Percentiles rank a stretch among this genome's conserved stretches.
phyloP scores from a whole-genome alignment of 2,797 vertebrate species.

The Etheostoma perlongum region DNA sequence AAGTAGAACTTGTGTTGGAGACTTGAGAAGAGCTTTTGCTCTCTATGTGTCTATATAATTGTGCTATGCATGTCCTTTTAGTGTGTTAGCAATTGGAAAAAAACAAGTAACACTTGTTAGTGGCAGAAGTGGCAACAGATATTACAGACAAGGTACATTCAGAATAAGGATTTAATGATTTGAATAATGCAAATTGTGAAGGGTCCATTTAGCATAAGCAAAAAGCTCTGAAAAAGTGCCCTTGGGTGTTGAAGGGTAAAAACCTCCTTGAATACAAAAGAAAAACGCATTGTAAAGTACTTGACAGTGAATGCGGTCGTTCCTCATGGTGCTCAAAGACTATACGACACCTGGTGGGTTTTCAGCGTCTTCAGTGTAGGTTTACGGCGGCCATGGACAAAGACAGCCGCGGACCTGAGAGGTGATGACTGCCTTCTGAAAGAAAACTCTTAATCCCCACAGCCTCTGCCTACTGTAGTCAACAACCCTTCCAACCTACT shows the following conservation, averaged over 20 bases:
- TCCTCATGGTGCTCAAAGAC: slow-evolving; percentile 57
- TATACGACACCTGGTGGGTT: slow-evolving; percentile 77
- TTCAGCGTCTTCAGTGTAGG: slow-evolving; percentile 61
- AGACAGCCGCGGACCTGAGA: slow-evolving; percentile 46
- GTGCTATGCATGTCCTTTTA: no score
- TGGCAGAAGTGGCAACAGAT: not conserved
- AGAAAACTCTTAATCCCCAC: slow-evolving; percentile 54
- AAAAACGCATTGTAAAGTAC: slow-evolving; percentile 55
- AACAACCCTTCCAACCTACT: not conserved
- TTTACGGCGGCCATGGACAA: slow-evolving; percentile 71
- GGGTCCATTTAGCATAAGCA: slow-evolving; percentile 18
- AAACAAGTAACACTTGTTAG: no score
- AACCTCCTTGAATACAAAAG: slow-evolving; percentile 51
- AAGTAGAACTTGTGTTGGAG: no score
- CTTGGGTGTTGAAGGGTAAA: slow-evolving; percentile 17
- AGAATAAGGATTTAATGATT: not conserved
- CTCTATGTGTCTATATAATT: no score
- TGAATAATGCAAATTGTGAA: slow-evolving; percentile 3
- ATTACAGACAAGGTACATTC: no score
- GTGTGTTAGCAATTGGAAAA: no score
- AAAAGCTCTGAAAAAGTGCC: slow-evolving; percentile 11
- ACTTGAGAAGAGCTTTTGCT: no score
- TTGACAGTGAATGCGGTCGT: slow-evolving; percentile 76
- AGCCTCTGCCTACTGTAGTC: slow-evolving; percentile 46
- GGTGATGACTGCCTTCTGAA: slow-evolving; percentile 58